Base-by-base conservation (phyloP, 1,140 invertebrate genomes). In the Batillaria attramentaria region DNA sequence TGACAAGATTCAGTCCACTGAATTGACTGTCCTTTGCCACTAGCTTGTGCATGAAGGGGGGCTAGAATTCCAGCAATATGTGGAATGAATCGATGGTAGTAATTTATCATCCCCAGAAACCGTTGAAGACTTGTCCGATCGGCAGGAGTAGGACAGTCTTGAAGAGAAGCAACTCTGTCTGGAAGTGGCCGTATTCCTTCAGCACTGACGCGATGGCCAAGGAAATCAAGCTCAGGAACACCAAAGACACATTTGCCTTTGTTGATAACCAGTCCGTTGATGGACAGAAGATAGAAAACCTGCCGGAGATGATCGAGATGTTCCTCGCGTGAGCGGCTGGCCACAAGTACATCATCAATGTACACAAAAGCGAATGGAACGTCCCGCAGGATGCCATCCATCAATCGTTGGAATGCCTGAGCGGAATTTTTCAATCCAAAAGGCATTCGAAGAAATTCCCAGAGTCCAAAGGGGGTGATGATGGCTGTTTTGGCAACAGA, bases 381-480 rank as follows among this genome's bases (percentile, higher is more conserved):
- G 41, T 79, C 79, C 62, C 31, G 60, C 8, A 78, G 76, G 13
- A 70, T 54, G 18, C 66, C 66, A 78, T 78, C 76, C 62, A 78
- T 70, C 24, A 78, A 28, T 16, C 76, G 37, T 31, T 78, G 66
- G 28, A 78, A 78, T 50, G 76, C 5, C 46, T 78, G 76, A 35
- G 76, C 66, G 46, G 76, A 62, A 37, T 78, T 78, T 18, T 50
- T 68, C 8, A 78, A 77, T 10, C 35, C 42, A 43, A 82, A 80
- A 1, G 77, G 81, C 77, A 77, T 80, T 37, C 68, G 6, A 16
- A 82, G 33, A 54, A 76, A 85, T 62, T 86, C 84, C 18, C 31
- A 85, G 18, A 84, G 69, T 5, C 80, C 83, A 41, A 84, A 84
- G 20, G 78, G 84, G 3, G 81, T 84, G 35, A 46, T 78, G 31